These are phyloP conservation scores for Drosophila subpulchrella DNA, from an alignment of 1,140 invertebrate species.

Conservation along the genomic window DNA sequence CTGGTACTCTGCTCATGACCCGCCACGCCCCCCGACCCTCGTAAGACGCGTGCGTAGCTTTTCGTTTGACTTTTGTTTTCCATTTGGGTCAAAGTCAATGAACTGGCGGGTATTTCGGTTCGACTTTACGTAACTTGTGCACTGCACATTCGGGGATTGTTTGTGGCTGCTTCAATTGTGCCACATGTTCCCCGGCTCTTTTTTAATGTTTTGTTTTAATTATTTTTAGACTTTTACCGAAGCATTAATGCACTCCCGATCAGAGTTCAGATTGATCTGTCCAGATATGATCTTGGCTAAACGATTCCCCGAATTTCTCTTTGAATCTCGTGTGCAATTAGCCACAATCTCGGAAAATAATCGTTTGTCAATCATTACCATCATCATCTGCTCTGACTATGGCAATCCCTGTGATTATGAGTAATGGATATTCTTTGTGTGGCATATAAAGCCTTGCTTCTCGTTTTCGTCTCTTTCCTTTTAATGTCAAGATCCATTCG, in stretches of 20 bases:
- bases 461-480: background rate
- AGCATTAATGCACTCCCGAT: constrained; percentile 29
- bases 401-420: constrained; percentile 46
- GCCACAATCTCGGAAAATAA: constrained; percentile 45
- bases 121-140: constrained; percentile 31
- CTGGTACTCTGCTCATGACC: constrained; percentile 15
- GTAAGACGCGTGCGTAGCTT: constrained; percentile 22
- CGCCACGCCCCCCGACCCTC: constrained; percentile 3
- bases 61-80: constrained; percentile 37
- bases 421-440: constrained; percentile 44
- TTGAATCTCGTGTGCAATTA: constrained; percentile 32
- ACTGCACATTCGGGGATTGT: constrained; percentile 19
- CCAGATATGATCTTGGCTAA: constrained; percentile 3
- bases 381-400: constrained; percentile 9
- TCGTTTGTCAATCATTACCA: constrained; percentile 45
- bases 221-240: constrained; percentile 40
- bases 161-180: constrained; percentile 26
- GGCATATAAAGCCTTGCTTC: background rate
- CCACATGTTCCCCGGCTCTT: constrained; percentile 30
- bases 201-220: constrained; percentile 15
- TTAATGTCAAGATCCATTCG: constrained; percentile 13
- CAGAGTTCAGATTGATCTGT: constrained; percentile 24
- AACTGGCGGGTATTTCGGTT: constrained; percentile 18
- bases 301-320: constrained; percentile 25
- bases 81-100: constrained; percentile 36